Evolutionary conservation across 1,140 invertebrate species (phyloP).

Genomic region (Proctacanthus coquilletti): DNA sequence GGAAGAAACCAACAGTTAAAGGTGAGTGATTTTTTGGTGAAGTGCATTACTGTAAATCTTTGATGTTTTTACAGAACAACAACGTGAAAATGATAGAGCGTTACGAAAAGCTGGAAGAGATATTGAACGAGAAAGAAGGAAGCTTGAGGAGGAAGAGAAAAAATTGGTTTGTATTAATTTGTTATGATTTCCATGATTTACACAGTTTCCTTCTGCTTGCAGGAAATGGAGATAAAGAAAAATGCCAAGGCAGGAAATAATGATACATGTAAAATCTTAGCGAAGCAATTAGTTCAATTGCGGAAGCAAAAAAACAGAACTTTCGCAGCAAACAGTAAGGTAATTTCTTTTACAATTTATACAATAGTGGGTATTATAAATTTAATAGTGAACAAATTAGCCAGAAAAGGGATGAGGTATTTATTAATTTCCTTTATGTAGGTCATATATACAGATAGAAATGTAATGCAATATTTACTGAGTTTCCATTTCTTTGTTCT

Average conservation of each 20-base stretch:
- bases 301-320: constrained; percentile 77
- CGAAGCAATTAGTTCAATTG: constrained; percentile 76
- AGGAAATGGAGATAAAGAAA: constrained; percentile 81
- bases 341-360: constrained; percentile 23
- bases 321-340: constrained; percentile 58
- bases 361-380: too few species aligned
- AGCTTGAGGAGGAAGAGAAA: constrained; percentile 77
- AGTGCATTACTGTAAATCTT: constrained; percentile 3
- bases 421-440: too few species aligned
- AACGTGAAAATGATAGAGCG: constrained; percentile 63
- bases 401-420: too few species aligned
- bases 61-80: constrained; percentile 49
- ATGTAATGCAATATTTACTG: too few species aligned
- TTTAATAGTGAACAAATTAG: neutral
- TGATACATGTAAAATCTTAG: constrained; percentile 64
- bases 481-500: too few species aligned
- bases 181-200: constrained; percentile 1
- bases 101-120: constrained; percentile 66
- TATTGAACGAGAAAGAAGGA: constrained; percentile 61
- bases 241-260: constrained; percentile 74
- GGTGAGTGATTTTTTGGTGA: too few species aligned
- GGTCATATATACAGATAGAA: too few species aligned
- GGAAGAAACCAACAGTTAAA: constrained; percentile 38
- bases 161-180: constrained; percentile 50
- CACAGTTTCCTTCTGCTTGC: neutral